phyloP scores from a whole-genome alignment of 2,113 vertebrate genomes.

The Tachycineta bicolor region DNA sequence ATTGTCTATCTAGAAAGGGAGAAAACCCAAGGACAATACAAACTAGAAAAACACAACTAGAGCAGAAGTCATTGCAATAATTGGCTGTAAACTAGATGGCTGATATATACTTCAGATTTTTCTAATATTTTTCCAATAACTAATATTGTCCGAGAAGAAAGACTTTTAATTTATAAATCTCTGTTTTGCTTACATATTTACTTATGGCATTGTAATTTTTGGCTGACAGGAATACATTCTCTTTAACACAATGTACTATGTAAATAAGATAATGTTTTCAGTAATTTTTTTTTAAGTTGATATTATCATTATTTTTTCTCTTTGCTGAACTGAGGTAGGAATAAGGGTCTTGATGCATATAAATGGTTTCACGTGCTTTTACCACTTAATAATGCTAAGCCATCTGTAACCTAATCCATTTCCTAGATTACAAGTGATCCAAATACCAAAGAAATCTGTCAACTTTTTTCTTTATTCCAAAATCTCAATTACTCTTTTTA shows the following conservation, averaged over 20 bases:
- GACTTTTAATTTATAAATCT: neutral
- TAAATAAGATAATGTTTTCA: neutral
- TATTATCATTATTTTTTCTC: neutral
- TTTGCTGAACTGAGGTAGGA: neutral
- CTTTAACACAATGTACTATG: neutral
- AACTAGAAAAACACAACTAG: neutral
- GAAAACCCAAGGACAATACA: neutral
- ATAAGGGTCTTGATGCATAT: neutral
- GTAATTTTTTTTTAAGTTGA: neutral
- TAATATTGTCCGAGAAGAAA: neutral
- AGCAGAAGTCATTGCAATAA: neutral
- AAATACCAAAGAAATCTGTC: conserved; percentile 17
- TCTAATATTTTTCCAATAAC: neutral
- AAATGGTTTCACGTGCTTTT: neutral
- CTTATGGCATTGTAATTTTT: neutral
- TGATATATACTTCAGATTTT: neutral
- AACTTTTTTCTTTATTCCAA: conserved; percentile 21
- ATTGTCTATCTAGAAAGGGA: neutral
- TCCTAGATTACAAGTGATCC: conserved; percentile 20
- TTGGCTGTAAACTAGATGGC: neutral
- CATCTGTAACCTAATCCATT: neutral
- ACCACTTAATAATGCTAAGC: conserved; percentile 22
- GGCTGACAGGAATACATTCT: accelerated
- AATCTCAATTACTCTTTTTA: conserved; percentile 29
- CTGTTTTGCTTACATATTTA: neutral